Evolutionary conservation across 2,888 invertebrate species (phyloP), one percentile per base, ranked within the genome.

Genomic region (Acanthosoma haemorrhoidale): DNA sequence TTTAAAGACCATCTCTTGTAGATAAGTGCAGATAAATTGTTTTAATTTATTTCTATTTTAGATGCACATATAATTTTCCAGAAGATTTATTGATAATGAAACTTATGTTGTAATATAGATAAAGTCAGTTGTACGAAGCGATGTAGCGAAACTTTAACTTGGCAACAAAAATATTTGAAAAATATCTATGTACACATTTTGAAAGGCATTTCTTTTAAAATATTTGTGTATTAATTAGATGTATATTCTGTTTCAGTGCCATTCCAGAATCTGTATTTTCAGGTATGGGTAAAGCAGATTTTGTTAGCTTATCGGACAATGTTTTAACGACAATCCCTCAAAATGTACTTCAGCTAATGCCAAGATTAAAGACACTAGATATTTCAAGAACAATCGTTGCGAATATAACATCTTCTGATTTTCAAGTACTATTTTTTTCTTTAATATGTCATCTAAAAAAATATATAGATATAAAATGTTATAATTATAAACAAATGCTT

Each of bases 291-390:
- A 83, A 87, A 76, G 86, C 90, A 72, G 87, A 86, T 76, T 90
- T 86, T 81, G 84, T 94, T 77, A 91, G 91, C 78, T 81, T 94
- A 73, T 88, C 91, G 9, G 91, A 92, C 81, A 94, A 94, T 80
- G 83, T 85, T 66, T 82, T 94, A 74, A 83, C 85, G 38, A 86
- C 87, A 76, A 86, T 94, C 80, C 94, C 94, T 4, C 84, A 87
- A 60, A 87, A 90, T 74, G 86, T 92, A 58, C 83, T 92, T 71
- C 85, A 86, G 66, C 88, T 90, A 77, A 84, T 93, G 80, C 89
- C 91, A 1, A 86, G 88, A 75, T 84, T 95, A 70, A 87, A 87
- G 77, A 90, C 90, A 1, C 82, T 96, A 72, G 92, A 94, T 80
- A 82, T 96, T 71, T 90, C 90, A 75, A 84, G 92, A 74, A 91